Conservation (phyloP, 2,797 vertebrate species). For the Huso huso region DNA sequence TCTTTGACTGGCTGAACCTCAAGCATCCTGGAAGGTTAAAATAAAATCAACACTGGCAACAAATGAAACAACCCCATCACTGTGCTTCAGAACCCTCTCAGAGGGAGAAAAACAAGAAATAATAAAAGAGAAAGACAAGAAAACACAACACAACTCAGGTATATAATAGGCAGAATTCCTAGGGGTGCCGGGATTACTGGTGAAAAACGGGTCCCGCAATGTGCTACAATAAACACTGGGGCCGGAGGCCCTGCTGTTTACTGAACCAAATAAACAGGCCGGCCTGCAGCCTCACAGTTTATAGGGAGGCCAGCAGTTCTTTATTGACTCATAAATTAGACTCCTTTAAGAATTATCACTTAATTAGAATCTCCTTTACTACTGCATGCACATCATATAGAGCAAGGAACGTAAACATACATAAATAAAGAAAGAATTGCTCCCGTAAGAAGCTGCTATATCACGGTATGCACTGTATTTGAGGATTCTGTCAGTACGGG, state of each 20-base stretch:
- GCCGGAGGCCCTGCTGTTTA: neutral
- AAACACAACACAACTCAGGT: too few relatives aligned
- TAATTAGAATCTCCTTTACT: constrained; percentile 7
- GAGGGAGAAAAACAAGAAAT: neutral
- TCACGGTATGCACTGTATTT: too few relatives aligned
- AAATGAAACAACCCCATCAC: too few relatives aligned
- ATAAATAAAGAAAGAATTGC: neutral
- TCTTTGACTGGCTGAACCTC: too few relatives aligned
- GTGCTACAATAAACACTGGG: neutral
- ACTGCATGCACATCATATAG: neutral
- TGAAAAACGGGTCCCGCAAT: neutral
- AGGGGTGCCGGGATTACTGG: too few relatives aligned
- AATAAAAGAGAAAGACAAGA: too few relatives aligned
- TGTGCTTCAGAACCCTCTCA: neutral
- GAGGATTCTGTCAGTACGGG: too few relatives aligned
- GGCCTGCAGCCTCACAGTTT: neutral
- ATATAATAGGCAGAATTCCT: neutral
- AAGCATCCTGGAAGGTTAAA: too few relatives aligned
- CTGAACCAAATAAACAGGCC: constrained; percentile 1
- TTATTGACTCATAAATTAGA: constrained; percentile 8
- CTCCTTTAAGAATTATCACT: constrained; percentile 6
- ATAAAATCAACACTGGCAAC: too few relatives aligned
- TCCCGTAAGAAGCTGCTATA: too few relatives aligned
- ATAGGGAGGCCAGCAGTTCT: constrained; percentile 1
- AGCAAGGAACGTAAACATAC: neutral